Evolutionary conservation across 2,888 invertebrate species (phyloP).

Genomic region (Coelogynopora nodosa): DNA sequence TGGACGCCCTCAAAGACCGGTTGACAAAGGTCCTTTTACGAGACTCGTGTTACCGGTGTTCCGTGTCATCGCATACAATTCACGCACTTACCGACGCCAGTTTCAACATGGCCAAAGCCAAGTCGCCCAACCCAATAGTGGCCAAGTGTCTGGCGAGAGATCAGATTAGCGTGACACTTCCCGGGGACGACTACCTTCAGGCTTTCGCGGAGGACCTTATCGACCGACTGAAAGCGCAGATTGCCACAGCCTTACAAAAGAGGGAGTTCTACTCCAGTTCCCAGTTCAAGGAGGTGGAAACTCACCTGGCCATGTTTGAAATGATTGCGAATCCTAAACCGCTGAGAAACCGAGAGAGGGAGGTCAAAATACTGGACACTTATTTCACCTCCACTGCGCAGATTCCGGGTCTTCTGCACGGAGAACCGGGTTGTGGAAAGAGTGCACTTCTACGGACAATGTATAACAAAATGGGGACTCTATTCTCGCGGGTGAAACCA

Average conservation of each 20-base stretch:
- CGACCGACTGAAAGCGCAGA: not conserved
- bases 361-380: constrained; percentile 42
- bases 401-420: constrained; percentile 37
- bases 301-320: constrained; percentile 17
- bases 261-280: constrained; percentile 9
- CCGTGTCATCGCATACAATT: not conserved
- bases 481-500: constrained; percentile 26
- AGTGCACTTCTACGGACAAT: constrained; percentile 8
- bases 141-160: not conserved
- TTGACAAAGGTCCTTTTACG: not conserved
- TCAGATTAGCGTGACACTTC: not conserved
- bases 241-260: not conserved
- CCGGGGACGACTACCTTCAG: not conserved
- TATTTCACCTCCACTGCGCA: constrained; percentile 41
- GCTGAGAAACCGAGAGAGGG: constrained; percentile 34
- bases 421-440: constrained; percentile 41
- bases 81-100: not conserved
- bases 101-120: not conserved
- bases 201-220: not conserved
- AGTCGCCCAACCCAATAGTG: not conserved
- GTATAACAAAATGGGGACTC: not conserved
- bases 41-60: not conserved
- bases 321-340: not conserved
- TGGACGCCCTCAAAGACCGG: not conserved
- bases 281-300: constrained; percentile 25